A percentile compares a stretch with the other conserved stretches of the same genome.
Evolutionary conservation across 1,140 invertebrate genomes (phyloP).

Genomic region (Macrobrachium nipponense): DNA sequence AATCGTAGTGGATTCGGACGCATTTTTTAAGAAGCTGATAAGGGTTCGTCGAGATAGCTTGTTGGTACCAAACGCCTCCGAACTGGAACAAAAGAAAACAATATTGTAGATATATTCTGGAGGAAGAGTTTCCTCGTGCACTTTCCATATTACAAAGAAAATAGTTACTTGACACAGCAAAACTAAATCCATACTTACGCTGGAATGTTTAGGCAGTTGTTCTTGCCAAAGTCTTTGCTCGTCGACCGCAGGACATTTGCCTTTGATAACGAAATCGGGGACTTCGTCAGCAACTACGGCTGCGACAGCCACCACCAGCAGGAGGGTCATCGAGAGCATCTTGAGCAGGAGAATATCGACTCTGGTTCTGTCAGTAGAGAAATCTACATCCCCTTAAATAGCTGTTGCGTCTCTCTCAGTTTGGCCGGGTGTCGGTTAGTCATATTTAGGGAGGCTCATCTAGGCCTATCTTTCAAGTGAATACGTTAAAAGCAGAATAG

Average conservation of each 20-base stretch:
- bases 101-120: not conserved
- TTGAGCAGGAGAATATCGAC: not conserved
- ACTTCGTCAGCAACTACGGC: conserved; percentile 20
- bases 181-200: not conserved
- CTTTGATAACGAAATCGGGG: conserved; percentile 29
- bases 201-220: not conserved
- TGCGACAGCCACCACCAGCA: conserved; percentile 8
- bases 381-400: too few species aligned
- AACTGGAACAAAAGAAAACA: conserved; percentile 4
- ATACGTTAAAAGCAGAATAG: too few species aligned
- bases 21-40: conserved; percentile 30
- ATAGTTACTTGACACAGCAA: not conserved
- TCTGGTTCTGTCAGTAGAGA: not conserved
- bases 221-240: not conserved
- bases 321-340: not conserved
- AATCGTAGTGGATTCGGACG: not conserved
- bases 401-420: too few species aligned
- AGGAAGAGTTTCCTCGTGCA: not conserved
- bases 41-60: conserved; percentile 5
- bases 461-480: too few species aligned
- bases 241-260: conserved; percentile 18
- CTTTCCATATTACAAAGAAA: not conserved
- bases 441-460: too few species aligned
- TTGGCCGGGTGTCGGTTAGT: too few species aligned
- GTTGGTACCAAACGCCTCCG: conserved; percentile 16